Conservation (phyloP, 2,797 vertebrate species). For the Sus cebifrons region DNA sequence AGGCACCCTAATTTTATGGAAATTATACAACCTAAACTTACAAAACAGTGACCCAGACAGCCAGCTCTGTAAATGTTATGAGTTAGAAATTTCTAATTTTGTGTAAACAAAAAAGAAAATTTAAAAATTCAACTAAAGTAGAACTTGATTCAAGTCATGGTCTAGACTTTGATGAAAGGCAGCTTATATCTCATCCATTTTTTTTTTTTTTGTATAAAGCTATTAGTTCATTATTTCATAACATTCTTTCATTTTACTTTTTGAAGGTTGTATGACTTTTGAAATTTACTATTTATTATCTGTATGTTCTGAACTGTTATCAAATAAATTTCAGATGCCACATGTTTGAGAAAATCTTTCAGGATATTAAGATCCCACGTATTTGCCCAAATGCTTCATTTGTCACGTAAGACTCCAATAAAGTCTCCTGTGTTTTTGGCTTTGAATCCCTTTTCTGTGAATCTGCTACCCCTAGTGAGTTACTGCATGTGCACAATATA, state of each 20-base stretch:
- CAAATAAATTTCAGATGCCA: neutral
- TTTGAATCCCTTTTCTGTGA: neutral
- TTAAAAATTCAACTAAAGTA: neutral
- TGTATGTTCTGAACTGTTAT: neutral
- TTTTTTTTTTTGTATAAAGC: neutral
- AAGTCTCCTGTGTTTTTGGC: neutral
- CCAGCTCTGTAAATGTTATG: neutral
- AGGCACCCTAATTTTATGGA: neutral
- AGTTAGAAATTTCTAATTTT: neutral
- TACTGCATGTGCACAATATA: neutral
- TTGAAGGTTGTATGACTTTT: neutral
- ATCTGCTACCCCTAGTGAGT: neutral
- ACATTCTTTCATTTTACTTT: neutral
- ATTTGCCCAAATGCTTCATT: neutral
- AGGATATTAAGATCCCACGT: neutral
- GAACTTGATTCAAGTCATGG: neutral
- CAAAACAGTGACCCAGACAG: neutral
- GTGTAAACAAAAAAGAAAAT: neutral
- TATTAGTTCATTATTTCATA: neutral
- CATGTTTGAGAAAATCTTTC: neutral
- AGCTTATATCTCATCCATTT: neutral
- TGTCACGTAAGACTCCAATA: neutral
- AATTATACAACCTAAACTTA: neutral
- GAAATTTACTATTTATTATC: neutral
- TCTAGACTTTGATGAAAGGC: neutral